Conservation (phyloP, 2,888 invertebrate genomes). For the Leptura quadrifasciata region DNA sequence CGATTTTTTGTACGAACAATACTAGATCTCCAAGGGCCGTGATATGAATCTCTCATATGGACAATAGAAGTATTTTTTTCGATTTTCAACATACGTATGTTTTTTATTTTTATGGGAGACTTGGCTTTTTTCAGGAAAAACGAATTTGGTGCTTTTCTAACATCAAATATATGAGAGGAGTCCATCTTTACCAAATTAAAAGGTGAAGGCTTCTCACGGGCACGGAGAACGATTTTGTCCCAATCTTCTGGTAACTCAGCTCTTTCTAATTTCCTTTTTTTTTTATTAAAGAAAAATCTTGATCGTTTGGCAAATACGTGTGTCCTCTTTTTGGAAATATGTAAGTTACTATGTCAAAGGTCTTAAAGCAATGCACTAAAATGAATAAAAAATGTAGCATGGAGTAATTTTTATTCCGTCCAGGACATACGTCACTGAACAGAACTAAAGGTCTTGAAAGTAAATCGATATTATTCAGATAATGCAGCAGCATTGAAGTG, state of each 20-base stretch:
- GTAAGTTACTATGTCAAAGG: no score
- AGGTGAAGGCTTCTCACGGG: not conserved
- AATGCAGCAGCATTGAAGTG: no score
- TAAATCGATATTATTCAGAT: no score
- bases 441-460: no score
- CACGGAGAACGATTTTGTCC: not conserved
- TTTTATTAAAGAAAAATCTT: no score
- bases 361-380: no score
- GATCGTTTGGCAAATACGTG: no score
- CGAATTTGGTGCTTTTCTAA: not conserved
- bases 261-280: not conserved
- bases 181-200: not conserved
- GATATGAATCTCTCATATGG: not conserved
- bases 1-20: constrained; percentile 1
- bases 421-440: no score
- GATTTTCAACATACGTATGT: not conserved
- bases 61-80: not conserved
- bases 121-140: constrained; percentile 9
- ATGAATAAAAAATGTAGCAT: no score
- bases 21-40: not conserved
- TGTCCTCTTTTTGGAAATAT: no score
- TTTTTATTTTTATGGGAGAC: not conserved
- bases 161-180: not conserved
- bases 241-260: constrained; percentile 7
- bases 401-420: no score